A percentile compares a stretch with the other conserved stretches of the same genome.
These are phyloP conservation scores for Andrena bucephala DNA, from an alignment of 2,888 invertebrate genomes.

Conservation along the genomic window DNA sequence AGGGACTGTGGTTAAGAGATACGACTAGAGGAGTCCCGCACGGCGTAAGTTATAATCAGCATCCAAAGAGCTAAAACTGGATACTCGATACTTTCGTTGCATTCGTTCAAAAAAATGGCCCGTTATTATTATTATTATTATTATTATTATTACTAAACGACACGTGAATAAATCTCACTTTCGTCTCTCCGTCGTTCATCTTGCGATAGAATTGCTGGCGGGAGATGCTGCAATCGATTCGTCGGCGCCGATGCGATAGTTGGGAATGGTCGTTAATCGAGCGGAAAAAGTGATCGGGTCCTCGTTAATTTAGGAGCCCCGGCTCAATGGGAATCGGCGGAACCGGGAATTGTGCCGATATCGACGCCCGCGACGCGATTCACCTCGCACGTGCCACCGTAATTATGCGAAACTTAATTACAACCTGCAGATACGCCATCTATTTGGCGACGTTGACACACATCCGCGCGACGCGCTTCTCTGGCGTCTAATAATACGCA, in stretches of 20 bases:
- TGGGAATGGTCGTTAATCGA: conserved; percentile 10
- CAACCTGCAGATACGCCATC: conserved; percentile 55
- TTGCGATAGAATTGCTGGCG: conserved; percentile 9
- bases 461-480: neutral
- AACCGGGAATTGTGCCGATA: conserved; percentile 38
- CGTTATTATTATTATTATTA: too few relatives aligned
- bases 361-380: conserved; percentile 37
- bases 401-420: conserved; percentile 68
- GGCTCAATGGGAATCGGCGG: conserved; percentile 9
- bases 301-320: conserved; percentile 34
- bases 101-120: too few relatives aligned
- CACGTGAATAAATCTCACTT: too few relatives aligned
- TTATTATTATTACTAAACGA: too few relatives aligned
- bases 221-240: conserved; percentile 38
- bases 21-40: too few relatives aligned
- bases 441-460: conserved; percentile 47
- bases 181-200: conserved; percentile 25
- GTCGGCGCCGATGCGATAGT: conserved; percentile 24
- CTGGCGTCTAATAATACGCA: conserved; percentile 37
- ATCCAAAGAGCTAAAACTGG: too few relatives aligned
- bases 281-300: conserved; percentile 15
- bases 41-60: too few relatives aligned
- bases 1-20: too few relatives aligned
- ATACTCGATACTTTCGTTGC: too few relatives aligned
- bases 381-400: conserved; percentile 35